Conservation (phyloP, 2,888 invertebrate genomes). For the Heteropelma amictum region DNA sequence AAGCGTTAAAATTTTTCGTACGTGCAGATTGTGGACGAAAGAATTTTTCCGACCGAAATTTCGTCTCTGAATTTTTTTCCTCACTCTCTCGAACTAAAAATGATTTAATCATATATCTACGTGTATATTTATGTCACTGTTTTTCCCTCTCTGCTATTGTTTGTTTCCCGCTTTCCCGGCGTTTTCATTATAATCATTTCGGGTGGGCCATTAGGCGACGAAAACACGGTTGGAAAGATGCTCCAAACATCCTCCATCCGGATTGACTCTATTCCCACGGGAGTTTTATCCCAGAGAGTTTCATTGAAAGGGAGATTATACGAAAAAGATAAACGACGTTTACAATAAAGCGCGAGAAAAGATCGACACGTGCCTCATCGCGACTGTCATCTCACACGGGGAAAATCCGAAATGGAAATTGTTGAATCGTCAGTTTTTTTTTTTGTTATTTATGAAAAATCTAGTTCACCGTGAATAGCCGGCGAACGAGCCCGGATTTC, state of each 20-base stretch:
- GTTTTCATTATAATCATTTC: conserved; percentile 47
- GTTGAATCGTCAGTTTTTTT: neutral
- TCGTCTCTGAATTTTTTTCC: conserved; percentile 17
- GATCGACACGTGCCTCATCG: no score
- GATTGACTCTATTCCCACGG: conserved; percentile 46
- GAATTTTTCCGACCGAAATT: conserved; percentile 1
- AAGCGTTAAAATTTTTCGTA: neutral
- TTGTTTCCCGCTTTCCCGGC: conserved; percentile 29
- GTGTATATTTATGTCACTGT: neutral
- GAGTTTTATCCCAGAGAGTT: conserved; percentile 7
- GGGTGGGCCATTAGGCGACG: conserved; percentile 46
- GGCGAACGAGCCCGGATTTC: neutral
- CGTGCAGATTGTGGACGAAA: neutral
- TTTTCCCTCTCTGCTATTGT: conserved; percentile 43
- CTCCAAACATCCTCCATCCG: conserved; percentile 9
- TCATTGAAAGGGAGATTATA: neutral
- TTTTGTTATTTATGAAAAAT: neutral
- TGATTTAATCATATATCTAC: conserved; percentile 1
- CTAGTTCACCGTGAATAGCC: neutral
- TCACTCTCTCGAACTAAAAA: conserved; percentile 42
- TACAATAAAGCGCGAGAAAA: no score
- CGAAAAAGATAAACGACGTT: no score
- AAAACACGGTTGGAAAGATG: conserved; percentile 37
- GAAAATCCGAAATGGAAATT: conserved; percentile 1
- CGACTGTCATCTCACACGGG: conserved; percentile 13